Conservation (phyloP, 2,888 invertebrate species). For the Theodoxus fluviatilis region DNA sequence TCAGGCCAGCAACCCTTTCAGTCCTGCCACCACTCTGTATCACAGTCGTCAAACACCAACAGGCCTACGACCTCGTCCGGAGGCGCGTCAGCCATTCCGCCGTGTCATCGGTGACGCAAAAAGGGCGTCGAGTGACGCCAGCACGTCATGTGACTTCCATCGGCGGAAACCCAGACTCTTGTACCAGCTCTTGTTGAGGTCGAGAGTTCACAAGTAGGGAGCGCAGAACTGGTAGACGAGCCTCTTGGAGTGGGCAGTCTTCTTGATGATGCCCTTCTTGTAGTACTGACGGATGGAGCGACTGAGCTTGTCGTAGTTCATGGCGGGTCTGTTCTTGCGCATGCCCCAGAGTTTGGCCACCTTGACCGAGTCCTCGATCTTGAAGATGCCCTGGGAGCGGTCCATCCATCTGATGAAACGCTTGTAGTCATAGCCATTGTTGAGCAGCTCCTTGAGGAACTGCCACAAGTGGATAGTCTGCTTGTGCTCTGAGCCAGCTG, state of each 20-base stretch:
- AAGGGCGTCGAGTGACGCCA: neutral
- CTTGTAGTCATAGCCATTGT: conserved; percentile 86
- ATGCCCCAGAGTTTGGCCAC: conserved; percentile 98
- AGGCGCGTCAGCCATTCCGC: too few relatives aligned
- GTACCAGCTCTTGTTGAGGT: conserved; percentile 12
- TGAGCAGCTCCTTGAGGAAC: conserved; percentile 93
- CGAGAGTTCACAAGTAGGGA: conserved; percentile 27
- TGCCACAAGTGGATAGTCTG: conserved; percentile 93
- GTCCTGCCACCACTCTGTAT: neutral
- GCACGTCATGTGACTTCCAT: neutral
- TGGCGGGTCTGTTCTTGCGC: conserved; percentile 96
- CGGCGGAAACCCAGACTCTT: too few relatives aligned
- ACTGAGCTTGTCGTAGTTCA: conserved; percentile 99
- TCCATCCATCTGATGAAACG: conserved; percentile 98
- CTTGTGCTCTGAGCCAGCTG: too few relatives aligned
- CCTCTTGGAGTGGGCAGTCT: conserved; percentile 96
- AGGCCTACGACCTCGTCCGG: too few relatives aligned
- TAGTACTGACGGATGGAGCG: conserved; percentile 94
- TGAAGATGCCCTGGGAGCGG: conserved; percentile 85
- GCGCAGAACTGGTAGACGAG: conserved; percentile 98
- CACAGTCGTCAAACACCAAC: neutral
- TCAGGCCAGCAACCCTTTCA: too few relatives aligned
- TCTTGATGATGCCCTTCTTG: conserved; percentile 89
- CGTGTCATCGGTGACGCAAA: too few relatives aligned
- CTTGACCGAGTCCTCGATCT: conserved; percentile 97